phyloP scores from a whole-genome alignment of 1,140 invertebrate species.

The Trichonephila clavipes region DNA sequence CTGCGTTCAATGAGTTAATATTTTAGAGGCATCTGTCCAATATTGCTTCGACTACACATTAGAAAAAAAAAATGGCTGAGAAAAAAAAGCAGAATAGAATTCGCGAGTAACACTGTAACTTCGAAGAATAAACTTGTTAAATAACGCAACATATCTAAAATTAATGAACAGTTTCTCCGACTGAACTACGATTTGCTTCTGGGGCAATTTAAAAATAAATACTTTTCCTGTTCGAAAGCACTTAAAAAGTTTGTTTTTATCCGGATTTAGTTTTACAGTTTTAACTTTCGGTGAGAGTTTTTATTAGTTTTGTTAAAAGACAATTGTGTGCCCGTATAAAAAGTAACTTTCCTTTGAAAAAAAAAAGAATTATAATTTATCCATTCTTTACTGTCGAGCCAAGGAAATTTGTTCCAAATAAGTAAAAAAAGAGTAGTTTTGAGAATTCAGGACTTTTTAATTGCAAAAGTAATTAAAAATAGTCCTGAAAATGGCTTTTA shows the following conservation, averaged over 20 bases:
- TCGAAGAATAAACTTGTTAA: not conserved
- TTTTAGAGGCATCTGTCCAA: conserved; percentile 34
- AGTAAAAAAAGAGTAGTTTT: too few relatives aligned
- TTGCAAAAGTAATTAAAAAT: too few relatives aligned
- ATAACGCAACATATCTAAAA: not conserved
- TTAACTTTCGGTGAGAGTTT: not conserved
- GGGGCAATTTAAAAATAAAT: not conserved
- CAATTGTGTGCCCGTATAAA: not conserved
- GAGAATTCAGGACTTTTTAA: too few relatives aligned
- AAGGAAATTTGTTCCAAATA: too few relatives aligned
- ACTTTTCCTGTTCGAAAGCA: not conserved
- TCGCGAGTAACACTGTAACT: not conserved
- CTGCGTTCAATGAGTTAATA: conserved; percentile 14
- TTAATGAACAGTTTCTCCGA: not conserved
- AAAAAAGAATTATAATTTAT: too few relatives aligned
- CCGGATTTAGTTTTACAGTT: not conserved
- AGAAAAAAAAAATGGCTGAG: not conserved
- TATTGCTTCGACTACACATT: not conserved
- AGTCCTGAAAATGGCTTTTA: too few relatives aligned
- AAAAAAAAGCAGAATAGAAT: not conserved
- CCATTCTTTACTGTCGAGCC: too few relatives aligned
- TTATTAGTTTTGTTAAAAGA: not conserved
- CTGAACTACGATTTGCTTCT: not conserved
- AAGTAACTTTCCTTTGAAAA: too few relatives aligned
- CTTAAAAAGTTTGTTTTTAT: not conserved